Conservation (phyloP, 2,888 invertebrate genomes). For the Noctua fimbriata region DNA sequence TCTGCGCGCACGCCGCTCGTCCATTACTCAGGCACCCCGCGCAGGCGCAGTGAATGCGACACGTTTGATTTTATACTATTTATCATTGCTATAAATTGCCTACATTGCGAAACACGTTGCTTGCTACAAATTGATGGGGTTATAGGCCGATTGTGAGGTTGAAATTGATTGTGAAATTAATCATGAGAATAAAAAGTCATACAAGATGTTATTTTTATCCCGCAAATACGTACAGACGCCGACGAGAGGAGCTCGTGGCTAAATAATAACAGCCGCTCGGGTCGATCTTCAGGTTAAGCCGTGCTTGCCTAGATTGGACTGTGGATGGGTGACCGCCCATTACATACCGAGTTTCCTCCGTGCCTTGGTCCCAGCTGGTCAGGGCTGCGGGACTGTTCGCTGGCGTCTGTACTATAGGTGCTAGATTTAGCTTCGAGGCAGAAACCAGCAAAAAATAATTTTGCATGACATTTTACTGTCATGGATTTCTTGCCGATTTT, state of each 20-base stretch:
- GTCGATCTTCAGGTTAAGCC: too few species aligned
- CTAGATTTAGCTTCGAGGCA: neutral
- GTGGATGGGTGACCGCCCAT: too few species aligned
- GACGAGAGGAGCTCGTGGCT: too few species aligned
- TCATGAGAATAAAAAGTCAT: neutral
- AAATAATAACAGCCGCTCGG: too few species aligned
- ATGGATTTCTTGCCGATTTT: neutral
- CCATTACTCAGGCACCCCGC: slow-evolving; percentile 77
- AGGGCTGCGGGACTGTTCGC: too few species aligned
- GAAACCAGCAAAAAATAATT: neutral
- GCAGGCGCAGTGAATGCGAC: slow-evolving; percentile 74
- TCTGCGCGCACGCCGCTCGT: slow-evolving; percentile 73
- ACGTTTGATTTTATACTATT: slow-evolving; percentile 77
- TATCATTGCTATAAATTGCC: slow-evolving; percentile 64
- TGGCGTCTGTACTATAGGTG: too few species aligned
- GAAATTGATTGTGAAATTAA: slow-evolving; percentile 29
- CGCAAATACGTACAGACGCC: neutral
- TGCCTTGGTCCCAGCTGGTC: too few species aligned
- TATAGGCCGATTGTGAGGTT: slow-evolving; percentile 49
- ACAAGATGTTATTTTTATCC: neutral
- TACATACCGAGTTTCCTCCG: too few species aligned
- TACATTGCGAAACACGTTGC: slow-evolving; percentile 56
- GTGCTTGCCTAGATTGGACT: too few species aligned
- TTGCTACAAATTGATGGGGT: slow-evolving; percentile 57
- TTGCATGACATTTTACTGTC: neutral